These are phyloP conservation scores for Bergia puertoricense DNA, from an alignment of 92 coral and sea anemone genomes.

Conservation along the genomic window DNA sequence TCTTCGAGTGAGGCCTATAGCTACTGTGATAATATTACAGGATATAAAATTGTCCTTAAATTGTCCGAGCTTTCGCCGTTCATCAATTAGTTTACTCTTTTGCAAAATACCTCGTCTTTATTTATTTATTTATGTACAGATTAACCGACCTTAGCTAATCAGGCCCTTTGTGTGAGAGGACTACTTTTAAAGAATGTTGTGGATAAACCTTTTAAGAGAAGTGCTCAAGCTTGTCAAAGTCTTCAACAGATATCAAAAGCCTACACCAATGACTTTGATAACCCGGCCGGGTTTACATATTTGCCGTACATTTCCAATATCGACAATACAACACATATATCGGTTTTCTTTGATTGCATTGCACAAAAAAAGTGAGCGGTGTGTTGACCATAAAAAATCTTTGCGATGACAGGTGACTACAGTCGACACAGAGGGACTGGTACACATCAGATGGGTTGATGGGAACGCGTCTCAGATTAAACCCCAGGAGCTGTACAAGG, in stretches of 20 bases:
- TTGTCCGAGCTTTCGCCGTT: too few species aligned
- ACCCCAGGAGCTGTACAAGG: slow-evolving; percentile 96
- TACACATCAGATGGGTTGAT: slow-evolving; percentile 85
- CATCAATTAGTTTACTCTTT: too few species aligned
- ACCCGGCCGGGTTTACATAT: too few species aligned
- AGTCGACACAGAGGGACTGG: slow-evolving; percentile 81
- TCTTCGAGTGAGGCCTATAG: too few species aligned
- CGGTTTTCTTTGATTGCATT: too few species aligned
- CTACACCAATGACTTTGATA: too few species aligned
- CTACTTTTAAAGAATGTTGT: not conserved
- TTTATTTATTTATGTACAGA: too few species aligned
- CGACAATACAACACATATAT: too few species aligned
- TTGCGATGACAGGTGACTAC: slow-evolving; percentile 62
- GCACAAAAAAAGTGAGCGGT: not conserved
- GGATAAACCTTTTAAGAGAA: not conserved
- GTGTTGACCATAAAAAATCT: not conserved
- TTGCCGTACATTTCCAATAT: too few species aligned
- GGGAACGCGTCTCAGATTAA: slow-evolving; percentile 62
- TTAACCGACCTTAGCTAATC: not conserved
- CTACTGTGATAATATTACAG: too few species aligned
- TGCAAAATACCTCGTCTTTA: not conserved
- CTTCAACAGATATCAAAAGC: too few species aligned
- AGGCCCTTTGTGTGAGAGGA: not conserved
- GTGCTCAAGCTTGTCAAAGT: not conserved
- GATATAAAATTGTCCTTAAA: too few species aligned